Percentiles rank a stretch among this genome's conserved stretches.
These are phyloP conservation scores for Andrena marginata DNA, from an alignment of 2,888 invertebrate species.

Conservation along the genomic window DNA sequence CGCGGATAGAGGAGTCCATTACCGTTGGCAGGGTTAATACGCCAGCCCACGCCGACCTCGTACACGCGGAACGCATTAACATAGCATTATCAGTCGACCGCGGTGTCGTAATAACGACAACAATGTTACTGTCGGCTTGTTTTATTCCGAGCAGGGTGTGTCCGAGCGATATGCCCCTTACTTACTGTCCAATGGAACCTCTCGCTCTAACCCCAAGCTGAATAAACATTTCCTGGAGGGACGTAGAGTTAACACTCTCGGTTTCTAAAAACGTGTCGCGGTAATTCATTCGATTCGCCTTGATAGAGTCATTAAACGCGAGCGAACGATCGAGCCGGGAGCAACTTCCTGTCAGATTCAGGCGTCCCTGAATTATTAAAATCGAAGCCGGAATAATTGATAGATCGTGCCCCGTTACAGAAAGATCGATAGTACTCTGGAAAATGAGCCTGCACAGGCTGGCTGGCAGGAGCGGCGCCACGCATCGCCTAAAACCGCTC, in stretches of 20 bases:
- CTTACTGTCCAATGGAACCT: not conserved
- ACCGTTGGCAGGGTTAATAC: constrained; percentile 27
- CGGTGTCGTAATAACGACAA: constrained; percentile 36
- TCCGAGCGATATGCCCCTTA: not conserved
- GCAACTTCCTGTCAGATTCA: constrained; percentile 21
- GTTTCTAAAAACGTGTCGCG: too few relatives aligned
- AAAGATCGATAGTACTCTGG: constrained; percentile 66
- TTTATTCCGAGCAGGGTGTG: not conserved
- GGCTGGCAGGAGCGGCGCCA: not conserved
- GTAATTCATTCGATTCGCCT: too few relatives aligned
- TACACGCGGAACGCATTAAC: constrained; percentile 38
- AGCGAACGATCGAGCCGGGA: not conserved
- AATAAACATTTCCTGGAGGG: too few relatives aligned
- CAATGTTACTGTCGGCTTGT: constrained; percentile 9
- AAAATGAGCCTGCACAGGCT: constrained; percentile 47
- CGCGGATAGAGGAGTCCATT: constrained; percentile 36
- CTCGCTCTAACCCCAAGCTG: not conserved
- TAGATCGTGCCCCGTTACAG: constrained; percentile 38
- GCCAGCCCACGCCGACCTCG: constrained; percentile 8
- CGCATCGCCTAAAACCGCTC: not conserved
- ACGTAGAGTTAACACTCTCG: too few relatives aligned
- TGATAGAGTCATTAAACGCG: not conserved
- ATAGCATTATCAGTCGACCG: constrained; percentile 31
- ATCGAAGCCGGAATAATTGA: constrained; percentile 62
- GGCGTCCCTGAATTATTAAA: constrained; percentile 62